Evolutionary conservation across 2,113 vertebrate genomes (phyloP), one percentile per base, ranked within the genome.

Genomic region (Alligator sinensis): DNA sequence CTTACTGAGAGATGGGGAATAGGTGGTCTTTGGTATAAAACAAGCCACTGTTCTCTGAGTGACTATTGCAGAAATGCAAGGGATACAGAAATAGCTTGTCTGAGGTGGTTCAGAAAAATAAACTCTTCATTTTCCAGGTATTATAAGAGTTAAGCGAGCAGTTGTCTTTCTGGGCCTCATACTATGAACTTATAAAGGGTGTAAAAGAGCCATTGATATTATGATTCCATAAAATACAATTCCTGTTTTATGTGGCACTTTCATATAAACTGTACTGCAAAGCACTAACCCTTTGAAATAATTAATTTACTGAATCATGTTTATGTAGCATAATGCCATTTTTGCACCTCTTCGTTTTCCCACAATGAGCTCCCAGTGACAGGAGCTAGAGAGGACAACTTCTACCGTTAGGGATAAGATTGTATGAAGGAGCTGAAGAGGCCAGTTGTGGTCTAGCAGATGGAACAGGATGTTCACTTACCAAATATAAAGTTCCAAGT

Each of bases 281-380:
- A 72, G 12, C 24, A 62, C 10, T 90, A 85, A 16, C 27, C 19
- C 3, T 10, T 2, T 84, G 80, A 77, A 25, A 38, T 83, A 83
- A 74, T 64, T 47, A 3, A 77, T 80, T 80, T 78, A 22, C 22
- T 21, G 27, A 90, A 28, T 84, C 57, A 90, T 25, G 82, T 5
- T 27, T 80, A 2, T 38, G 30, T 91, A 38, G 24, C 13, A 38
- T 34, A 90, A 59, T 16, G 10, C 27, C 84, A 34, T 25, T n/a
- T 90, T 90, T 92, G 34, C 72, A 88, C 11, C 19, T 82, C 60
- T 95, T 54, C 16, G 1, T 88, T 94, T 54, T 87, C 85, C 57
- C 22, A 2, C 1, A 63, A 79, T 80, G 91, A 90, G 72, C 79
- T 87, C 38, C 88, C 95, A 79, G 83, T 86, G 86, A 28, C 55